Evolutionary conservation across 2,888 invertebrate species (phyloP), one percentile per base, ranked within the genome.

Genomic region (Leptinotarsa rubiginosa): DNA sequence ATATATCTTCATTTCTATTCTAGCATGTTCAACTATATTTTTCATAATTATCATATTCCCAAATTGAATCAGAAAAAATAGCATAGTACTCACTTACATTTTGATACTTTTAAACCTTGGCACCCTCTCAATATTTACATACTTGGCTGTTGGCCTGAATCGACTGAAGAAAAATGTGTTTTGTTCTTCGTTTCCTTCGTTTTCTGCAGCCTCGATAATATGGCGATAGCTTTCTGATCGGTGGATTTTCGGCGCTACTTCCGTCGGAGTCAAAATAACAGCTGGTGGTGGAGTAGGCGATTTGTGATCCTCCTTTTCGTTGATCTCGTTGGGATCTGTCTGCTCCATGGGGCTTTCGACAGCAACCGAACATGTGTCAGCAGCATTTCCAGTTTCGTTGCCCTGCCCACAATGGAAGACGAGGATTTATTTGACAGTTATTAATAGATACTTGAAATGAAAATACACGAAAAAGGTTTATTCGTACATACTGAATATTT

Each of bases 161-260:
- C 86, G 85, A 79, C 83, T 85, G 85, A 87, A 87, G 81, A 87
- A 87, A 73, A 85, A 80, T 71, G 73, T 75, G 75, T 73, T 75
- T 75, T 70, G 75, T 81, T 77, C 84, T 80, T 80, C 80, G 81
- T 75, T 76, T 72, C 62, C 78, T 64, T 77, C 79, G 73, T 80
- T 81, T 80, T 86, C 86, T 50, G 84, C 85, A 74, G 84, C 86
- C 78, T 88, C 87, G 76, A 88, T 85, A 79, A 88, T 88, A 81
- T 84, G 86, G 65, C 87, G 85, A 81, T 88, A 88, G 77, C 88
- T 88, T 82, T 87, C 90, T 87, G 88, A 90, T 85, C 89, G 89
- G 85, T 84, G 90, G 87, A 88, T 90, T 87, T 87, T 89, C 87
- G 85, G 89, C 66, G 88, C 15, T 91, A 91, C 85, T 92, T 88